phyloP scores from a whole-genome alignment of 2,113 vertebrate species.

The Melanotaenia duboulayi region DNA sequence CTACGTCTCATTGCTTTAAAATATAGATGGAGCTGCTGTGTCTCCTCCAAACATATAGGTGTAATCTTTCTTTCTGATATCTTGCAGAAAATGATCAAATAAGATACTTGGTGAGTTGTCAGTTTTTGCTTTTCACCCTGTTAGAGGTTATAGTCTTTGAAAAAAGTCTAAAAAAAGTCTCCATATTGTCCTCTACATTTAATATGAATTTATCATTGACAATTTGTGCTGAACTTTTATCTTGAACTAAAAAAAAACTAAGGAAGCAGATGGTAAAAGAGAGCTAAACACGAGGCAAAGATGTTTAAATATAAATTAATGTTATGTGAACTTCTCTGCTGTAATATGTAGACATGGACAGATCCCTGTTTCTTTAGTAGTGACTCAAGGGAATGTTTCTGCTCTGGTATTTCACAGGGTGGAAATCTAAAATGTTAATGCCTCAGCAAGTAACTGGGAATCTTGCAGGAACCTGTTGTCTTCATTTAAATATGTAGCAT shows the following conservation, averaged over 20 bases:
- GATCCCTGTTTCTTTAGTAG: constrained; percentile 36
- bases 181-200: constrained; percentile 4
- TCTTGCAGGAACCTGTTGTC: constrained; percentile 4
- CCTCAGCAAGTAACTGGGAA: not conserved
- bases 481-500: constrained; percentile 17
- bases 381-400: constrained; percentile 37
- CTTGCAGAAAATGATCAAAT: constrained; percentile 19
- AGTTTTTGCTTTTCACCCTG: constrained; percentile 21
- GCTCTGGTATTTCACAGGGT: constrained; percentile 11
- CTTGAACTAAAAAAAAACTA: constrained; percentile 43
- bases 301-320: constrained; percentile 69
- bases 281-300: constrained; percentile 29
- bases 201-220: constrained; percentile 3
- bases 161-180: constrained; percentile 20
- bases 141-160: constrained; percentile 8
- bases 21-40: constrained; percentile 49
- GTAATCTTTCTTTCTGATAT: constrained; percentile 36
- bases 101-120: constrained; percentile 29
- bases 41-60: constrained; percentile 33
- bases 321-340: constrained; percentile 57
- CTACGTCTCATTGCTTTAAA: constrained; percentile 45
- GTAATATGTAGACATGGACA: constrained; percentile 56
- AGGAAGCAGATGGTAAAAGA: constrained; percentile 18
- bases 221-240: constrained; percentile 22
- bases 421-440: constrained; percentile 39